These are phyloP conservation scores for Zaprionus camerounensis DNA, from an alignment of 1,140 invertebrate species.

Conservation along the genomic window DNA sequence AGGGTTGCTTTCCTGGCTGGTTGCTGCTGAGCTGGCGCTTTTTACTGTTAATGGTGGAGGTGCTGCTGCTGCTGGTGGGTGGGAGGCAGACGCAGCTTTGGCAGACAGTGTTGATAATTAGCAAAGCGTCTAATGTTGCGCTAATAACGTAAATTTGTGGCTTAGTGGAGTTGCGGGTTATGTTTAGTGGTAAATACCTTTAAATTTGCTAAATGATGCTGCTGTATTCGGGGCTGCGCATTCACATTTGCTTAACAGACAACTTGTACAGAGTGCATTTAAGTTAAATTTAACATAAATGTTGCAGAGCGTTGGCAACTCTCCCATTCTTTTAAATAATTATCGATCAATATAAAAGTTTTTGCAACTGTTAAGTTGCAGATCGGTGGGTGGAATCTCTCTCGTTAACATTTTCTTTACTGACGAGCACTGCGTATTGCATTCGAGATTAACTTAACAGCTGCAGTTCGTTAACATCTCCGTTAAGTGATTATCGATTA, in stretches of 20 bases:
- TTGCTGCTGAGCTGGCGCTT: conserved; percentile 42
- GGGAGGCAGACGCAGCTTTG: not conserved
- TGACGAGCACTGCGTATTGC: too few relatives aligned
- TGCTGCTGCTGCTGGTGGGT: not conserved
- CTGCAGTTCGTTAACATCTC: too few relatives aligned
- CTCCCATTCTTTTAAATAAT: too few relatives aligned
- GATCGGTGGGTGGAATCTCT: too few relatives aligned
- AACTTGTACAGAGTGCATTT: too few relatives aligned
- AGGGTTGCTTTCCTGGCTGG: not conserved
- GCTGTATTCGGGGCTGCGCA: not conserved
- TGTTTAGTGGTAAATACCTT: not conserved
- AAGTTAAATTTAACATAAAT: not conserved
- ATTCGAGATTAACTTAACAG: too few relatives aligned
- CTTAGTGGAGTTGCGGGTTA: conserved; percentile 32
- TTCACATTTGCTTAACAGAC: not conserved
- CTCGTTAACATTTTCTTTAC: too few relatives aligned
- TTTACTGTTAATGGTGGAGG: conserved; percentile 36
- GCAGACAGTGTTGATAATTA: conserved; percentile 78
- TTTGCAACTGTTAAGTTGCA: too few relatives aligned
- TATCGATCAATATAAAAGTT: too few relatives aligned
- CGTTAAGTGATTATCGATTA: too few relatives aligned
- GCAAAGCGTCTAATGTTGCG: conserved; percentile 72
- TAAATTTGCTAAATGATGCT: not conserved
- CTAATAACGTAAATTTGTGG: conserved; percentile 81
- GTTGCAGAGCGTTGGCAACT: not conserved